These are phyloP conservation scores for Myocastor coypus DNA, from an alignment of 2,113 vertebrate genomes.

Conservation along the genomic window DNA sequence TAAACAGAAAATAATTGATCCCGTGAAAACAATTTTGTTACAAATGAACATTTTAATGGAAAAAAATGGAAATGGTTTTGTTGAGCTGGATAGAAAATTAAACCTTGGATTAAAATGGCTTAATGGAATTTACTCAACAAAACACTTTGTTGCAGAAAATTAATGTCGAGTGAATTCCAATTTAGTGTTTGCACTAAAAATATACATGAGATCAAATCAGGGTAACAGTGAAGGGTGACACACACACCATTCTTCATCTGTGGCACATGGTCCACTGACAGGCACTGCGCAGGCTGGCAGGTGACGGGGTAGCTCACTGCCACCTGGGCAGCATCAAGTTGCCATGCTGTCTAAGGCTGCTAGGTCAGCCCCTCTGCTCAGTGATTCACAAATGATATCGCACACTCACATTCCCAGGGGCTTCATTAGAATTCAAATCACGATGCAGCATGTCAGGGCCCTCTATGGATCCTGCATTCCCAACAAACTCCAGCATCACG, in stretches of 20 bases:
- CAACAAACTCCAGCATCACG: neutral
- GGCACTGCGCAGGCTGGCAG: neutral
- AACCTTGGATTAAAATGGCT: conserved; percentile 66
- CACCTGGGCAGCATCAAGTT: neutral
- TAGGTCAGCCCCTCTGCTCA: neutral
- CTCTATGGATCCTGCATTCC: neutral
- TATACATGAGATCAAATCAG: neutral
- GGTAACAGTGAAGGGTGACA: neutral
- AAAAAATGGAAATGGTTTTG: conserved; percentile 56
- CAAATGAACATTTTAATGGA: conserved; percentile 69
- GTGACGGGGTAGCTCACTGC: fast-evolving
- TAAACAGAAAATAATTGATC: conserved; percentile 72
- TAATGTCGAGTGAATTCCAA: conserved; percentile 46
- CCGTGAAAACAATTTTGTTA: conserved; percentile 63
- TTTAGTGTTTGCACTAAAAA: neutral
- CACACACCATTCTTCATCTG: neutral
- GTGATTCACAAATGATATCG: neutral
- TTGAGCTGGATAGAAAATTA: conserved; percentile 67
- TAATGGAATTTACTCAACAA: conserved; percentile 70
- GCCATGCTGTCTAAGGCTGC: neutral
- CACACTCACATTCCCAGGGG: neutral
- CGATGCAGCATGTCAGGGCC: neutral
- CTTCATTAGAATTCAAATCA: conserved; percentile 24
- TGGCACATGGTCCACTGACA: neutral
- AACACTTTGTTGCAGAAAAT: conserved; percentile 65